Evolutionary conservation across 2,888 invertebrate species (phyloP).

Genomic region (Cistogaster globosa): DNA sequence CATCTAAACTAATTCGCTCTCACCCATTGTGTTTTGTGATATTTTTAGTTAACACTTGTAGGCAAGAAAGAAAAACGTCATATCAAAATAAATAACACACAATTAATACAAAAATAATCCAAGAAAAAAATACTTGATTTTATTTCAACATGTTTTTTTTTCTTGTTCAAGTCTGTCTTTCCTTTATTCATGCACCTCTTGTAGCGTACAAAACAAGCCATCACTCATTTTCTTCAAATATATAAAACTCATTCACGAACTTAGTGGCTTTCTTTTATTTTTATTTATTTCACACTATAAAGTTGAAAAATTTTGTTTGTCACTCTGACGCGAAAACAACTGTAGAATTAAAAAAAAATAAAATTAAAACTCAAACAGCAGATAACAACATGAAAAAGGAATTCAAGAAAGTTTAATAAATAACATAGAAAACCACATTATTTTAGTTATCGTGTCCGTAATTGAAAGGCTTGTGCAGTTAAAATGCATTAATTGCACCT

Average conservation of each 20-base stretch:
- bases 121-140: slow-evolving; percentile 47
- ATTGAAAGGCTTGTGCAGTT: no score
- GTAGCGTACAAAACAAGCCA: neutral
- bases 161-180: neutral
- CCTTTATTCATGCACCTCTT: neutral
- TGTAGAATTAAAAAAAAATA: slow-evolving; percentile 1
- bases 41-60: neutral
- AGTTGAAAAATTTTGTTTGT: slow-evolving; percentile 33
- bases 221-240: neutral
- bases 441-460: no score
- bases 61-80: slow-evolving; percentile 10
- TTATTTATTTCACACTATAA: neutral
- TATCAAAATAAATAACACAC: slow-evolving; percentile 40
- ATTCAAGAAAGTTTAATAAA: no score
- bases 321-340: slow-evolving; percentile 23
- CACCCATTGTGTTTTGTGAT: neutral
- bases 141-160: slow-evolving; percentile 41
- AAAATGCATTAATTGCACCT: no score
- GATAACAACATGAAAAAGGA: no score
- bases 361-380: neutral
- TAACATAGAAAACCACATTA: no score
- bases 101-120: slow-evolving; percentile 24
- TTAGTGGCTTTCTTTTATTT: neutral
- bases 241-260: neutral
- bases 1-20: slow-evolving; percentile 5